Percentiles rank a stretch among this genome's conserved stretches.
Evolutionary conservation across 2,797 vertebrate species (phyloP).

Genomic region (Dendrocincla fuliginosa): DNA sequence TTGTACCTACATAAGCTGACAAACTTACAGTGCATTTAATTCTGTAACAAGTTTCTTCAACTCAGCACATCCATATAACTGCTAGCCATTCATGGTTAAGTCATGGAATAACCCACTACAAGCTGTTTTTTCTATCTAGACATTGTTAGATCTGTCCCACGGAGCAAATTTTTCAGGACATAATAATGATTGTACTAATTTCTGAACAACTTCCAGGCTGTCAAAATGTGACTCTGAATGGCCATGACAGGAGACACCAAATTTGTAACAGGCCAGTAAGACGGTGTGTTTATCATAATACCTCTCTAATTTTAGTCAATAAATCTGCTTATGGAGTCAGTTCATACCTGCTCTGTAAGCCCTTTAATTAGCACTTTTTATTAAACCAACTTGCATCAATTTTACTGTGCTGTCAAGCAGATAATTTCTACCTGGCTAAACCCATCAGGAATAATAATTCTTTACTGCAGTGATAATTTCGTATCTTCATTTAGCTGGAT

Average conservation of each 20-base stretch:
- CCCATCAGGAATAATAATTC: neutral
- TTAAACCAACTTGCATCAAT: neutral
- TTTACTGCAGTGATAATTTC: neutral
- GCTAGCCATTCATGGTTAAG: neutral
- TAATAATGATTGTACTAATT: neutral
- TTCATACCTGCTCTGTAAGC: neutral
- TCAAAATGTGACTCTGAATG: neutral
- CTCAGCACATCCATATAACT: neutral
- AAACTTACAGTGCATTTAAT: neutral
- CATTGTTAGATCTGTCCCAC: neutral
- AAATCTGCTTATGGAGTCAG: neutral
- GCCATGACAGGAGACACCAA: neutral
- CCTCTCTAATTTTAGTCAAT: neutral
- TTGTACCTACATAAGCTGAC: neutral
- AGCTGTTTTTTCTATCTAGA: neutral
- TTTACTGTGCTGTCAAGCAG: neutral
- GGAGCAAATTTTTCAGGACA: neutral
- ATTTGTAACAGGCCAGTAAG: neutral
- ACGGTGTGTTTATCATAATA: neutral
- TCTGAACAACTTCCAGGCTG: neutral
- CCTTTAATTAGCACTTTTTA: neutral
- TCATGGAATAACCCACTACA: neutral
- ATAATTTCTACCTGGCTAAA: neutral
- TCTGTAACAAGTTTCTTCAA: neutral
- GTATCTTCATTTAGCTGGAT: neutral